These are phyloP conservation scores for Cheilinus undulatus DNA, from an alignment of 2,113 vertebrate species.

Conservation along the genomic window DNA sequence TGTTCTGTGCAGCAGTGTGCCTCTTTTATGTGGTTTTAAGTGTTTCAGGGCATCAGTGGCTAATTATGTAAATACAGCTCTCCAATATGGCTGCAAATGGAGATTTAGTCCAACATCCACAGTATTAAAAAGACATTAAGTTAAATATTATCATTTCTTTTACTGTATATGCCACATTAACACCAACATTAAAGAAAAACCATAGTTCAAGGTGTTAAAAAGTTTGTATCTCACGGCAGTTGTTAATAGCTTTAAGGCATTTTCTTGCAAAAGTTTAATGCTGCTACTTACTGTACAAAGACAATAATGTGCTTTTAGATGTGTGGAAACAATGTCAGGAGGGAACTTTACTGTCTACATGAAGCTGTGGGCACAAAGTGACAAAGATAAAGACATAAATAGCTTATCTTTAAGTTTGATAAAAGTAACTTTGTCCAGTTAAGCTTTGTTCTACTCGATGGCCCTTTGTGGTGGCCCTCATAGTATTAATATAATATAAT, in stretches of 20 bases:
- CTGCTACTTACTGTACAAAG: background rate
- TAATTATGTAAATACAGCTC: conserved; percentile 21
- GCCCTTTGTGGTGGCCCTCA: no score
- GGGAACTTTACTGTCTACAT: background rate
- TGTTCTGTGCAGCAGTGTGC: background rate
- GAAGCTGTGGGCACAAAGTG: background rate
- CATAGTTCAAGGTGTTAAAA: background rate
- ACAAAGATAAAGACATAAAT: background rate
- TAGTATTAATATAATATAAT: no score
- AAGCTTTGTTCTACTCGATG: background rate
- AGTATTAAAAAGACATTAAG: background rate
- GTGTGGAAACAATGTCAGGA: no score
- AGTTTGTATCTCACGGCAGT: background rate
- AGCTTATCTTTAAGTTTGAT: background rate
- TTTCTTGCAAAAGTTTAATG: background rate
- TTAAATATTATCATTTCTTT: background rate
- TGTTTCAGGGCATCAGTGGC: conserved; percentile 14
- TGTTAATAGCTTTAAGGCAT: background rate
- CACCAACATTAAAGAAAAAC: background rate
- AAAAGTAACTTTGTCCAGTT: background rate
- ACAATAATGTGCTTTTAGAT: background rate
- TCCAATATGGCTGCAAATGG: conserved; percentile 10
- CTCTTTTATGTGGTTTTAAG: conserved; percentile 33
- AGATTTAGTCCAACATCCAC: background rate
- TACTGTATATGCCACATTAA: conserved; percentile 10